Evolutionary conservation across 2,113 vertebrate genomes (phyloP), one percentile per base, ranked within the genome.

Genomic region (Acinonyx jubatus): DNA sequence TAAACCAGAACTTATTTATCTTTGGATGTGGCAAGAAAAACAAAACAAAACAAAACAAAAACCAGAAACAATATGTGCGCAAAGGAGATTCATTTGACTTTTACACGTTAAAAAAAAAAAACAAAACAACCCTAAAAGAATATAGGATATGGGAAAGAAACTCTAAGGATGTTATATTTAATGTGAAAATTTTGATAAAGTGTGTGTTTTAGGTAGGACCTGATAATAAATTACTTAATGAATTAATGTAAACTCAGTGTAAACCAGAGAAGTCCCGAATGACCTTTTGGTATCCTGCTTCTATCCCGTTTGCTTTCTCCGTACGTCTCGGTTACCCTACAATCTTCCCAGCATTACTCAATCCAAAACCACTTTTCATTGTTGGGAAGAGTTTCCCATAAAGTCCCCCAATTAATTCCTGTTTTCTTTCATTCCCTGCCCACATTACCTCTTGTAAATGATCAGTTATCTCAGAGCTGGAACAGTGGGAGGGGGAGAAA

Each of bases 341-440:
- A 38, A n/a, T 83, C 31, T 66, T 83, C 45, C 4, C 36, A 18
- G 45, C 25, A 52, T 83, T 87, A 36, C 69, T 97, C 45, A 92
- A 65, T 79, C n/a, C 29, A 61, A 96, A 95, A 71, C 29, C 48
- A 84, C 55, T 84, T 93, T 81, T 93, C 50, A 57, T 19, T 52
- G 36, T 78, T 63, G 29, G 57, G 76, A 91, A 95, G 50, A 81
- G 5, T 91, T 95, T 96, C 48, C 87, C 16, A 5, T 85, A 27
- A 95, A 90, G n/a, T 36, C 86, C n/a, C 38, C 82, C 5, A 4
- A 27, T 83, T 57, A 65, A 16, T 84, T 91, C 33, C 45, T 31
- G 7, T 79, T 96, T 95, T 88, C 69, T 91, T 97, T 93, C 68
- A 74, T 91, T 95, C 41, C 33, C 29, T 90, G 55, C 27, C 63